Evolutionary conservation across 2,797 vertebrate genomes (phyloP).

Genomic region (Leucoraja ocellata): DNA sequence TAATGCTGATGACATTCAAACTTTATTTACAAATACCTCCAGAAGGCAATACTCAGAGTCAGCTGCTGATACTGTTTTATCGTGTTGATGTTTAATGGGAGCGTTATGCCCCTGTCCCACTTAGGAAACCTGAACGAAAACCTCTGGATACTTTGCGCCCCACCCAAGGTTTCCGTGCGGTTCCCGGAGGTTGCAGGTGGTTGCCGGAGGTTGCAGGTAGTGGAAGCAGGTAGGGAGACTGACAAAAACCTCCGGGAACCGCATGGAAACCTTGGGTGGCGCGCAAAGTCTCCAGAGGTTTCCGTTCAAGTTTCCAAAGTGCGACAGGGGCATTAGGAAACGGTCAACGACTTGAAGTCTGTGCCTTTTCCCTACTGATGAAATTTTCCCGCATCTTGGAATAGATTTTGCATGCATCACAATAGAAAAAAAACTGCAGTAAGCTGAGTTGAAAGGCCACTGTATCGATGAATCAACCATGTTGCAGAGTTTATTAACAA

Average conservation of each 20-base stretch:
- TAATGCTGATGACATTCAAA: background rate
- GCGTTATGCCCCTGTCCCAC: background rate
- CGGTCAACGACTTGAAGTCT: background rate
- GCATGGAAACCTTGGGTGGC: too few relatives aligned
- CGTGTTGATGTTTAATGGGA: background rate
- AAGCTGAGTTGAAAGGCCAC: background rate
- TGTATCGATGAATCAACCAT: background rate
- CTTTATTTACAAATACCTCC: background rate
- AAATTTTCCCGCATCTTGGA: background rate
- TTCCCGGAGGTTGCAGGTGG: too few relatives aligned
- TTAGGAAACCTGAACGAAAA: too few relatives aligned
- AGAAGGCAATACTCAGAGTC: background rate
- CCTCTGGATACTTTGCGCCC: too few relatives aligned
- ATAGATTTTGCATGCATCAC: background rate
- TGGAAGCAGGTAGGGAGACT: too few relatives aligned
- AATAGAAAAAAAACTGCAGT: background rate
- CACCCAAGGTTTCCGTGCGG: too few relatives aligned
- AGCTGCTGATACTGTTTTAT: background rate
- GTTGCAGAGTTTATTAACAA: background rate
- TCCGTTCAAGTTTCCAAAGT: too few relatives aligned
- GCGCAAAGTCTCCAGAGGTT: too few relatives aligned
- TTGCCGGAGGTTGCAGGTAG: too few relatives aligned
- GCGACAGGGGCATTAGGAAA: background rate
- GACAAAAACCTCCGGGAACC: too few relatives aligned
- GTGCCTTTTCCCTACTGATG: background rate